phyloP scores from a whole-genome alignment of 2,797 vertebrate genomes.

The Urosaurus nigricauda region DNA sequence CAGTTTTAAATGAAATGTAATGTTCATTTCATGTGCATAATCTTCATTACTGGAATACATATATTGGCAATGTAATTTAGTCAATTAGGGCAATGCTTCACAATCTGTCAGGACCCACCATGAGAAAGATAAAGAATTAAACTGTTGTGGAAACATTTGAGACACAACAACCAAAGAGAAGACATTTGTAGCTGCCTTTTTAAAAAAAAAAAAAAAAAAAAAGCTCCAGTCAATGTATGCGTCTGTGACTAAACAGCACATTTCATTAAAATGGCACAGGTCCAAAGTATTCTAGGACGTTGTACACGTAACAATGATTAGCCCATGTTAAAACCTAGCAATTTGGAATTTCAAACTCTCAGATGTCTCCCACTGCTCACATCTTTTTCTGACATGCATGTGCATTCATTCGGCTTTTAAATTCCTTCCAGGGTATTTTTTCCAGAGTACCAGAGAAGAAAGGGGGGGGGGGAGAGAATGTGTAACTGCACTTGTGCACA shows the following conservation, averaged over 20 bases:
- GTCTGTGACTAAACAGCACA: constrained; percentile 26
- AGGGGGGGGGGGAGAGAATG: constrained; percentile 52
- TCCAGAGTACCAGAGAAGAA: constrained; percentile 34
- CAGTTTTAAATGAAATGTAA: constrained; percentile 66
- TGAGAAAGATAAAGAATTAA: constrained; percentile 55
- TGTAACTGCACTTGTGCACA: constrained; percentile 47
- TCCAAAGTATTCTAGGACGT: constrained; percentile 49
- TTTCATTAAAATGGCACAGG: constrained; percentile 49
- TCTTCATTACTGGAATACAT: constrained; percentile 61
- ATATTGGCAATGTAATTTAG: constrained; percentile 56
- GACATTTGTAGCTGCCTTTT: constrained; percentile 40
- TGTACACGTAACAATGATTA: constrained; percentile 40
- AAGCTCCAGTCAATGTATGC: not conserved
- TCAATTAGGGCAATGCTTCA: constrained; percentile 59
- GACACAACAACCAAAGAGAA: constrained; percentile 26
- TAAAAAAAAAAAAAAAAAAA: constrained; percentile 28
- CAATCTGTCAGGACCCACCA: constrained; percentile 61
- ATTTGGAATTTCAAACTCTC: constrained; percentile 46
- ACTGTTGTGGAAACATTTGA: constrained; percentile 47
- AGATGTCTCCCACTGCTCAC: constrained; percentile 22
- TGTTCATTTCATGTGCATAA: constrained; percentile 63
- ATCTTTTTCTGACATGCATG: constrained; percentile 42
- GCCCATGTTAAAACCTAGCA: constrained; percentile 23
- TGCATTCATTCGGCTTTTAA: constrained; percentile 27
- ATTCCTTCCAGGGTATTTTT: constrained; percentile 43